These are phyloP conservation scores for Erpornis zantholeuca DNA, from an alignment of 2,113 vertebrate species.

Conservation along the genomic window DNA sequence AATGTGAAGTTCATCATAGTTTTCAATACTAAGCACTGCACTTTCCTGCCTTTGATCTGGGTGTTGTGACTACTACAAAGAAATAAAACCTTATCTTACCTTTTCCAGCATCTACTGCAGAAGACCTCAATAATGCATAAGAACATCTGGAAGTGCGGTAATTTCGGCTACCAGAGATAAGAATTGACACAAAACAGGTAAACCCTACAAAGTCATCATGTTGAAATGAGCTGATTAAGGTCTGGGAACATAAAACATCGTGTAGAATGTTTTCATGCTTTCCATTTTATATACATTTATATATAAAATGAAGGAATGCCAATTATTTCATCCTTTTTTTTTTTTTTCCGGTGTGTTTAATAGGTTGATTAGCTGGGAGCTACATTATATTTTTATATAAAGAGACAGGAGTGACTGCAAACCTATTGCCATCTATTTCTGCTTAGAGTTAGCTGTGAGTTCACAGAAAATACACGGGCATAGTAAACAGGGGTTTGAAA, in stretches of 20 bases:
- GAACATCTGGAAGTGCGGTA: constrained; percentile 85
- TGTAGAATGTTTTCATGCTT: constrained; percentile 68
- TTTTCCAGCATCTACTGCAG: constrained; percentile 85
- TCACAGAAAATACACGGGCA: constrained; percentile 78
- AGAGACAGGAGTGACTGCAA: constrained; percentile 72
- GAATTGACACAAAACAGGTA: constrained; percentile 86
- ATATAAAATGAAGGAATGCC: constrained; percentile 63
- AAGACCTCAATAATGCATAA: constrained; percentile 84
- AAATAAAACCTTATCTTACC: constrained; percentile 88
- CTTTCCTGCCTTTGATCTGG: constrained; percentile 85
- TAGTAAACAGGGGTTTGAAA: constrained; percentile 83
- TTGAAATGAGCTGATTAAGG: constrained; percentile 87
- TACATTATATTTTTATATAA: constrained; percentile 76
- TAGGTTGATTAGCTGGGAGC: constrained; percentile 77
- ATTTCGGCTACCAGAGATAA: constrained; percentile 87
- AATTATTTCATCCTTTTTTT: constrained; percentile 66
- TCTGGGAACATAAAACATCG: constrained; percentile 81
- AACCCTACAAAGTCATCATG: constrained; percentile 84
- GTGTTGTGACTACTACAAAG: constrained; percentile 86
- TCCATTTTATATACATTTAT: constrained; percentile 61
- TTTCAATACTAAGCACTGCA: constrained; percentile 79
- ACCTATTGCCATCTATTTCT: constrained; percentile 65
- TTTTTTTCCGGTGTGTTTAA: constrained; percentile 59
- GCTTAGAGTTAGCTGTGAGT: constrained; percentile 77
- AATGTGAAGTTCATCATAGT: constrained; percentile 80